Percentiles rank a stretch among this genome's conserved stretches.
Conservation (phyloP, 2,888 invertebrate species). For the Cremastinae sp. region DNA sequence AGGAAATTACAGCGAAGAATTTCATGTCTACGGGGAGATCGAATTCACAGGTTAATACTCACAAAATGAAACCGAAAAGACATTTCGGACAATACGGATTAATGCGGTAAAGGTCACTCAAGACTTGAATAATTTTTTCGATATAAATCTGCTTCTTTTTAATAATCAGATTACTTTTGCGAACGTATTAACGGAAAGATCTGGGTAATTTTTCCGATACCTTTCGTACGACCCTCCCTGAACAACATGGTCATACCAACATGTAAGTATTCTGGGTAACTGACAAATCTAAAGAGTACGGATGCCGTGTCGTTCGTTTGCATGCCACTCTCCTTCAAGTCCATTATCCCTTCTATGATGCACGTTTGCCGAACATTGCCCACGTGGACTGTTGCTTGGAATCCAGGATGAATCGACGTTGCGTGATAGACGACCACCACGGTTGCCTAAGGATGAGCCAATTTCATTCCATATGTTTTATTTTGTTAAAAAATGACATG, state of each 20-base stretch:
- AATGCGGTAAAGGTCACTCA: conserved; percentile 26
- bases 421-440: conserved; percentile 94
- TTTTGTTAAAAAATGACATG: too few species aligned
- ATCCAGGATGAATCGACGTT: conserved; percentile 90
- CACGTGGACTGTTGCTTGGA: conserved; percentile 96
- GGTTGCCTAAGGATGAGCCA: conserved; percentile 86
- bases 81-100: not conserved
- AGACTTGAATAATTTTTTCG: conserved; percentile 3
- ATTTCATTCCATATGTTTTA: not conserved
- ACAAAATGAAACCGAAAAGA: not conserved
- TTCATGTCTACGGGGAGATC: conserved; percentile 23
- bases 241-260: conserved; percentile 90
- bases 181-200: conserved; percentile 83
- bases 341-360: conserved; percentile 89
- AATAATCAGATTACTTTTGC: conserved; percentile 57
- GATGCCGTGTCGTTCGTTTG: conserved; percentile 93
- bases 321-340: conserved; percentile 84
- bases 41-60: conserved; percentile 7
- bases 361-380: conserved; percentile 98
- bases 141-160: too few species aligned
- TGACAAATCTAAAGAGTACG: conserved; percentile 93
- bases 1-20: conserved; percentile 12
- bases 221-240: conserved; percentile 92
- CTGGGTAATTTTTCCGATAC: conserved; percentile 91
- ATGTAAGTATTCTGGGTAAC: conserved; percentile 93